Conservation (phyloP, 2,797 vertebrate species). For the Neopelma chrysocephalum region DNA sequence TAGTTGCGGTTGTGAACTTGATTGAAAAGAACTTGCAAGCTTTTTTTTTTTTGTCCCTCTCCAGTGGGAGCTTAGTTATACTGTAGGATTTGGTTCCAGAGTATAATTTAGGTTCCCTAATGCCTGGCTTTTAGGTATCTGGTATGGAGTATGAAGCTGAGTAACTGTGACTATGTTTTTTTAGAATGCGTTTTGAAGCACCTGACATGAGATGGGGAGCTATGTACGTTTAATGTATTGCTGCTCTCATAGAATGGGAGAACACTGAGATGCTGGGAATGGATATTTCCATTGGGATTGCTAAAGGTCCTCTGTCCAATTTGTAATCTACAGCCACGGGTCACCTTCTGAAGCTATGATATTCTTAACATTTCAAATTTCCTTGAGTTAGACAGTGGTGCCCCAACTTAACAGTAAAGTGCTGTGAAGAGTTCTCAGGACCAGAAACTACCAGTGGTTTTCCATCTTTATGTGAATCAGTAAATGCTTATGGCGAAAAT, state of each 20-base stretch:
- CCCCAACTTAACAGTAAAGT: background rate
- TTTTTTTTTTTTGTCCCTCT: accelerated
- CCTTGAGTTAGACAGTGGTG: background rate
- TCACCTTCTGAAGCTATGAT: background rate
- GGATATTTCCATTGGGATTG: background rate
- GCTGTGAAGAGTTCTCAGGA: background rate
- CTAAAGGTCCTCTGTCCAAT: background rate
- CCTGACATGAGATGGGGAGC: background rate
- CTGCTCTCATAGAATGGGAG: background rate
- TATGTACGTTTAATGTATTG: background rate
- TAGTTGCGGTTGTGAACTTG: background rate
- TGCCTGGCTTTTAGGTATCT: background rate
- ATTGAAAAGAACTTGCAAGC: background rate
- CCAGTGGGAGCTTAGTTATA: background rate
- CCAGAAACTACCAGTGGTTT: background rate
- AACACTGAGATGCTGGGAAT: background rate
- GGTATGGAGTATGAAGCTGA: background rate
- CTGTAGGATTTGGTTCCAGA: background rate
- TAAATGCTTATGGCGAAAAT: background rate
- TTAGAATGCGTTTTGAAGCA: background rate
- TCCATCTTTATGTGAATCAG: background rate
- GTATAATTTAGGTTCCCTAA: background rate
- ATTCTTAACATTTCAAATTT: background rate
- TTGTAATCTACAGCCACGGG: background rate
- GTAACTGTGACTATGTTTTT: background rate